phyloP scores from a whole-genome alignment of 2,797 vertebrate genomes.

The Decapterus maruadsi region DNA sequence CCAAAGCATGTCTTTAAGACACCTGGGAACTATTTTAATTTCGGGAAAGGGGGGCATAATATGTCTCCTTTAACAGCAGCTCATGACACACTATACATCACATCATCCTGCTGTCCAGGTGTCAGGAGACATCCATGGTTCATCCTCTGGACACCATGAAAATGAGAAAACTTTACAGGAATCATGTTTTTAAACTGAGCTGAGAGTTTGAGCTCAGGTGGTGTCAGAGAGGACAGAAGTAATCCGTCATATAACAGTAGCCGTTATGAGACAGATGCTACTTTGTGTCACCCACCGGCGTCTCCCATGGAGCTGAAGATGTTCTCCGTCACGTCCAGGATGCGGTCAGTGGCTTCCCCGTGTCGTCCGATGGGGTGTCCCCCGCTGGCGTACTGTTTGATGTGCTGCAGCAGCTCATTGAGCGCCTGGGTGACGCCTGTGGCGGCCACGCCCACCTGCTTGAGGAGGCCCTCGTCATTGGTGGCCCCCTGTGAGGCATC shows the following conservation, averaged over 20 bases:
- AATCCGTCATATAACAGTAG: no score
- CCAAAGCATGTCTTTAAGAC: no score
- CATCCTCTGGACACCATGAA: not conserved
- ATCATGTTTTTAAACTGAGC: not conserved
- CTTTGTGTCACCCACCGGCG: constrained; percentile 86
- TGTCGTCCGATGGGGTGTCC: constrained; percentile 94
- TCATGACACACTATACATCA: no score
- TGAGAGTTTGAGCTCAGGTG: not conserved
- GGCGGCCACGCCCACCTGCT: constrained; percentile 94
- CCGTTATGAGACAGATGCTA: no score
- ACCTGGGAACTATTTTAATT: no score
- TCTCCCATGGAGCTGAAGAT: constrained; percentile 99
- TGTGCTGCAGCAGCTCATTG: constrained; percentile 96
- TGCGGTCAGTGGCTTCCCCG: constrained; percentile 97
- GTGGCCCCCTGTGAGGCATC: constrained; percentile 95
- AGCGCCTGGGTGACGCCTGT: constrained; percentile 95
- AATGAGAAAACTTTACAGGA: not conserved
- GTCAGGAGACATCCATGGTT: not conserved
- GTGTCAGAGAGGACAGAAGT: no score
- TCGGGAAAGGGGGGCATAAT: no score
- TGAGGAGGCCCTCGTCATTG: constrained; percentile 91
- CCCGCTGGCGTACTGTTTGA: constrained; percentile 93
- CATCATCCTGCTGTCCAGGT: not conserved
- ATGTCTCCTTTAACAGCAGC: no score
- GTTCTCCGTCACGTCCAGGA: constrained; percentile 97